Percentiles rank a stretch among this genome's conserved stretches.
Evolutionary conservation across 2,888 invertebrate genomes (phyloP).

Genomic region (Drosophila kambysellisi): DNA sequence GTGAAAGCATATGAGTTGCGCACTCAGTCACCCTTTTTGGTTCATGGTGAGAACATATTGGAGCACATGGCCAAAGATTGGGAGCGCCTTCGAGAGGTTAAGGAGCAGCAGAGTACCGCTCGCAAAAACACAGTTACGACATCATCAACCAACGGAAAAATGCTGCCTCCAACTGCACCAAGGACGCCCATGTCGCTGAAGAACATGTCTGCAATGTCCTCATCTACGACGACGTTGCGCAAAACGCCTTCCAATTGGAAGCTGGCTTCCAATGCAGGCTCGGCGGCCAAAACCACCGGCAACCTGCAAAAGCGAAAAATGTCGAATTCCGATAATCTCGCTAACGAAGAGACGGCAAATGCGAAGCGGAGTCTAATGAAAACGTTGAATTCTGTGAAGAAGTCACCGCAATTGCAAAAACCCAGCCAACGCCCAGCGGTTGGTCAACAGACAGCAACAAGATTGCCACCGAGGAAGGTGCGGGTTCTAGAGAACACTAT

Average conservation of each 20-base stretch:
- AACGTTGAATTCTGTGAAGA: conserved; percentile 68
- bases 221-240: conserved; percentile 64
- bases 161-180: conserved; percentile 48
- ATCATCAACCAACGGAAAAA: conserved; percentile 32
- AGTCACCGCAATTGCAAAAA: conserved; percentile 46
- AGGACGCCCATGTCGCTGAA: conserved; percentile 77
- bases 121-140: conserved; percentile 72
- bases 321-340: conserved; percentile 6
- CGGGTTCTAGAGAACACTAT: conserved; percentile 78
- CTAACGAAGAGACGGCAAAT: conserved; percentile 51
- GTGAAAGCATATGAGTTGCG: conserved; percentile 86
- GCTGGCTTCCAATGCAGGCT: conserved; percentile 28
- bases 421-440: conserved; percentile 24
- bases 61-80: conserved; percentile 88
- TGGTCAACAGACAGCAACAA: conserved; percentile 41
- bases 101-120: conserved; percentile 85
- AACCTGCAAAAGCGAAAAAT: conserved; percentile 76
- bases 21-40: conserved; percentile 87
- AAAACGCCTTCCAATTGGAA: conserved; percentile 73
- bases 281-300: conserved; percentile 51
- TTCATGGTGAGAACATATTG: conserved; percentile 88
- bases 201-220: conserved; percentile 63
- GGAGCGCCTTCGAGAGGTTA: conserved; percentile 86
- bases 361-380: conserved; percentile 82
- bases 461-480: conserved; percentile 69